Percentiles rank a stretch among this genome's conserved stretches.
These are phyloP conservation scores for Cephus pygmeus DNA, from an alignment of 2,888 invertebrate genomes.

Conservation along the genomic window DNA sequence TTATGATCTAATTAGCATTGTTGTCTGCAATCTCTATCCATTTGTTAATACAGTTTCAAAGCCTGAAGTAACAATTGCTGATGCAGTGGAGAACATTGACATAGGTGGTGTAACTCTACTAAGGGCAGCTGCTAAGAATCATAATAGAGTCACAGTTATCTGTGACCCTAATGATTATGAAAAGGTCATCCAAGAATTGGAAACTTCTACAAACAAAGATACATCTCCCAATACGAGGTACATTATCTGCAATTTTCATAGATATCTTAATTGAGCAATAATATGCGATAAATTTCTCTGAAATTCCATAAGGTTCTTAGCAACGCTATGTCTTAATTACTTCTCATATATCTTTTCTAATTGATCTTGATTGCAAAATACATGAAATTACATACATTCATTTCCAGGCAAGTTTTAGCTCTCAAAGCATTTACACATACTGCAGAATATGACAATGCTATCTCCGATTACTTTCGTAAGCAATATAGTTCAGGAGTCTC, in stretches of 20 bases:
- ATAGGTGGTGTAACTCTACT: constrained; percentile 96
- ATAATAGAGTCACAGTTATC: constrained; percentile 91
- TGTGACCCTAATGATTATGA: constrained; percentile 93
- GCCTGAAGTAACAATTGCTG: constrained; percentile 81
- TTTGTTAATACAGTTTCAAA: constrained; percentile 90
- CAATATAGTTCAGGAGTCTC: constrained; percentile 83
- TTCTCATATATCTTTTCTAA: neutral
- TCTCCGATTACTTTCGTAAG: constrained; percentile 94
- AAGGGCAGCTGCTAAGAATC: constrained; percentile 97
- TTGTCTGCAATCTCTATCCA: constrained; percentile 97
- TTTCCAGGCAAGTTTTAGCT: constrained; percentile 79
- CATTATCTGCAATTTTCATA: constrained; percentile 13
- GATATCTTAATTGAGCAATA: neutral
- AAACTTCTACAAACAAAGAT: constrained; percentile 72
- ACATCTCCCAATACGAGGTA: constrained; percentile 80
- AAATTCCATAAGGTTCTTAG: neutral
- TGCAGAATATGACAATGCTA: constrained; percentile 92
- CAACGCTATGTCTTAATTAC: neutral
- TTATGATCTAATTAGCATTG: constrained; percentile 84
- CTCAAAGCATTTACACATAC: constrained; percentile 97
- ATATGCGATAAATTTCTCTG: neutral
- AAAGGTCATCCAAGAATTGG: constrained; percentile 79
- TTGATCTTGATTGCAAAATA: neutral
- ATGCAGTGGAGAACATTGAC: constrained; percentile 97
- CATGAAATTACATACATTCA: constrained; percentile 5